A percentile compares a stretch with the other conserved stretches of the same genome.
These are phyloP conservation scores for Gallinago solitaria DNA, from an alignment of 2,797 vertebrate species.

Conservation along the genomic window DNA sequence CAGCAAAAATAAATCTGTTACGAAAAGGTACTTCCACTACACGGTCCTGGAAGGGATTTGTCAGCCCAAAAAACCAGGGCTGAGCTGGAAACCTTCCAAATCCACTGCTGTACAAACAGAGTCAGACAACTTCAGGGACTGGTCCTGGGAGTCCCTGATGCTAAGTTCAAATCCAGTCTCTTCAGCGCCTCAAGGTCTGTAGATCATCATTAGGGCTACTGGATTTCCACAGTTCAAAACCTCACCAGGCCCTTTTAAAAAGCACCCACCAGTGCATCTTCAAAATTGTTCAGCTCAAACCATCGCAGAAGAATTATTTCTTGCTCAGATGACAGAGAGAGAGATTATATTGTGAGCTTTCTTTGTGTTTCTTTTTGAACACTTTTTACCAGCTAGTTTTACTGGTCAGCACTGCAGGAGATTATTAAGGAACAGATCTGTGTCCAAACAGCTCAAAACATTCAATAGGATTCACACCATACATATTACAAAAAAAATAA, in stretches of 20 bases:
- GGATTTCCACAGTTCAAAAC: background rate
- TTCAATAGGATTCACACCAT: background rate
- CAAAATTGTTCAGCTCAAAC: background rate
- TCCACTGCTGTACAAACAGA: background rate
- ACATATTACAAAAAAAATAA: background rate
- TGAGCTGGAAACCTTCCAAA: background rate
- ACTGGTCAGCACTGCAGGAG: background rate
- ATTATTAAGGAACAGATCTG: background rate
- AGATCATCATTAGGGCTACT: background rate
- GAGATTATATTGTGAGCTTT: background rate
- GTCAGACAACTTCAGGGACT: background rate
- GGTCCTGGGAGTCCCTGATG: background rate
- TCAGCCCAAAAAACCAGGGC: background rate
- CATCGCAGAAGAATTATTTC: background rate
- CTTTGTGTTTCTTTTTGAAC: background rate
- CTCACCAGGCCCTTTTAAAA: background rate
- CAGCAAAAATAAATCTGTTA: background rate
- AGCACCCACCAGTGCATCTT: background rate
- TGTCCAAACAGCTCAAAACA: background rate
- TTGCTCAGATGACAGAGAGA: background rate
- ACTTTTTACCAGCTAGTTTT: background rate
- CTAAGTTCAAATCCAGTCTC: background rate
- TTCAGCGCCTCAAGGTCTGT: background rate
- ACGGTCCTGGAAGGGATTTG: conserved; percentile 1
- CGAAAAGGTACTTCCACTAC: conserved; percentile 1